phyloP scores from a whole-genome alignment of 2,113 vertebrate species.

The Hemibagrus wyckioides region DNA sequence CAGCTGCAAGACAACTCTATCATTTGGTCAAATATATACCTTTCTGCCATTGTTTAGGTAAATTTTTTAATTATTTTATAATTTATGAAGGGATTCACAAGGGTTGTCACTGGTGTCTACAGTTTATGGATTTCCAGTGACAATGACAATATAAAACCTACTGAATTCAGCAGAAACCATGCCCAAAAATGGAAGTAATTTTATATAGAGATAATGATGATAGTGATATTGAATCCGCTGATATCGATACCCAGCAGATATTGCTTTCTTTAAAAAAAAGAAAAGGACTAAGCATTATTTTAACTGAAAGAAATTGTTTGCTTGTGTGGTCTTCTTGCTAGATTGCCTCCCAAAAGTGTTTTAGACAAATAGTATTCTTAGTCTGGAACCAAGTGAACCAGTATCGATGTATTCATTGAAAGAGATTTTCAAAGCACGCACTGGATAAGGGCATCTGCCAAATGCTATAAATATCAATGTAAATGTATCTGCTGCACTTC shows the following conservation, averaged over 20 bases:
- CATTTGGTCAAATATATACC: neutral
- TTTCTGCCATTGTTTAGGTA: neutral
- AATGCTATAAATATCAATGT: too few species aligned
- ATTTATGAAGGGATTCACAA: neutral
- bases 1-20: neutral
- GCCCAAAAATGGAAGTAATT: neutral
- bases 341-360: too few species aligned
- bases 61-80: neutral
- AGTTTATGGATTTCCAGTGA: neutral
- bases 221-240: neutral
- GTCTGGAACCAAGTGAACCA: too few species aligned
- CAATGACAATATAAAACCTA: neutral
- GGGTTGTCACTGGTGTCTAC: neutral
- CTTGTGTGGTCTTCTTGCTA: too few species aligned
- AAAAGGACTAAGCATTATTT: neutral
- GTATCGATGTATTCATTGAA: too few species aligned
- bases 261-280: neutral
- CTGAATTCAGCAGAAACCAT: neutral
- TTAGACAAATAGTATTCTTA: too few species aligned
- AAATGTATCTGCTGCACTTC: neutral
- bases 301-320: neutral
- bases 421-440: too few species aligned
- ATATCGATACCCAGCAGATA: neutral
- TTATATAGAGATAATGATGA: neutral
- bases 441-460: too few species aligned